These are phyloP conservation scores for Drosophila melanogaster DNA, from an alignment of 1,140 invertebrate genomes.

Conservation along the genomic window Release_6_plus_ISO1_MT NT_037436.4:13158501-13159000, in stretches of 20 bases:
- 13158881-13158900: constrained; percentile 64
- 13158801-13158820: neutral
- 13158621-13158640: too few species aligned
- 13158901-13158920: constrained; percentile 74
- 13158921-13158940: constrained; percentile 60
- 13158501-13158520: too few species aligned
- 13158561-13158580: too few species aligned
- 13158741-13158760: neutral
- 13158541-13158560: too few species aligned
- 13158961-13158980: neutral
- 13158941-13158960: constrained; percentile 6
- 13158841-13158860: constrained; percentile 61
- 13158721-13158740: neutral
- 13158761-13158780: neutral
- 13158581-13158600: too few species aligned
- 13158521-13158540: too few species aligned
- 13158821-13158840: constrained; percentile 18
- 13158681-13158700: neutral
- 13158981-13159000: constrained; percentile 61
- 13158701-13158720: neutral
- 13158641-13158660: too few species aligned
- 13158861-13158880: constrained; percentile 38
- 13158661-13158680: too few species aligned
- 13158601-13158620: too few species aligned
- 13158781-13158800: constrained; percentile 14